Conservation (phyloP, 2,113 vertebrate species). For the sheep (Ovis aries) region ARS-UI_Ramb_v3.0 NC_056080.1:31739501-31740000, state of each 20-base stretch:
- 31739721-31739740: neutral
- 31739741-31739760: neutral
- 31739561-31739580: neutral
- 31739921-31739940: neutral
- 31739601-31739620: constrained; percentile 24
- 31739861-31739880: neutral
- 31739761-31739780: constrained; percentile 1
- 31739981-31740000: constrained; percentile 44
- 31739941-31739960: constrained; percentile 38
- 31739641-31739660: neutral
- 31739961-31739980: constrained; percentile 23
- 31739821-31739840: neutral
- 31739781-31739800: neutral
- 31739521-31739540: neutral
- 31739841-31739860: neutral
- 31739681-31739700: neutral
- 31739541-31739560: neutral
- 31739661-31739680: neutral
- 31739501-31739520: neutral
- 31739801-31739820: neutral
- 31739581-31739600: neutral
- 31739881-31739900: neutral
- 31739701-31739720: neutral
- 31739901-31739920: neutral
- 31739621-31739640: neutral